Percentiles rank a stretch among this genome's conserved stretches.
Evolutionary conservation across 1,140 invertebrate species (phyloP).

Genomic region (Thrips palmi): DNA sequence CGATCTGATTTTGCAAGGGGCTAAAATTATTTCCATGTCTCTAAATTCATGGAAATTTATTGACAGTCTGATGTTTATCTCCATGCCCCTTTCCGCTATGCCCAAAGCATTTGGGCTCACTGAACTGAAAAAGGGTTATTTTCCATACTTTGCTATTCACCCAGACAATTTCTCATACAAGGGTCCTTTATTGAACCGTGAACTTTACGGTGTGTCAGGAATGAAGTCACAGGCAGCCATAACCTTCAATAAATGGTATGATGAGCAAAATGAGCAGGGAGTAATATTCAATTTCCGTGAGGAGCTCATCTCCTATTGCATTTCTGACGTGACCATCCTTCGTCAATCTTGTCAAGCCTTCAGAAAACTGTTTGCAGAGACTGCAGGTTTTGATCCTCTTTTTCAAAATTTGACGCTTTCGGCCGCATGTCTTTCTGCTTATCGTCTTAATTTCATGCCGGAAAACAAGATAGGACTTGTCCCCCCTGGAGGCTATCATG

Average conservation of each 20-base stretch:
- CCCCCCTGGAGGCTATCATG: too few relatives aligned
- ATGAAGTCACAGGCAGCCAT: constrained; percentile 8
- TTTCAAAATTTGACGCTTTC: too few relatives aligned
- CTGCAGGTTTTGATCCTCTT: too few relatives aligned
- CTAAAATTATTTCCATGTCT: too few relatives aligned
- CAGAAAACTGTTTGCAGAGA: constrained; percentile 10
- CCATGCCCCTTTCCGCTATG: background rate
- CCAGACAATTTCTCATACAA: constrained; percentile 13
- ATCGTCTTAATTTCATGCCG: too few relatives aligned
- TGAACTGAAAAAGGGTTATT: constrained; percentile 14
- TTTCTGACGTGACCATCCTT: constrained; percentile 16
- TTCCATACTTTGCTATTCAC: constrained; percentile 16
- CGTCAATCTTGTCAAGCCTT: constrained; percentile 20
- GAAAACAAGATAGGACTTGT: too few relatives aligned
- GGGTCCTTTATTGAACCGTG: constrained; percentile 12
- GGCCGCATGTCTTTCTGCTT: too few relatives aligned
- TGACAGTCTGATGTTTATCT: constrained; percentile 3
- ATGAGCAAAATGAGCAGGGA: constrained; percentile 10
- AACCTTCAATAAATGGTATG: constrained; percentile 14
- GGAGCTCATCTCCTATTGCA: constrained; percentile 14
- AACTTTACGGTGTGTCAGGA: constrained; percentile 12
- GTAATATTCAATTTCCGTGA: constrained; percentile 13
- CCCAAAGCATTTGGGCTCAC: constrained; percentile 13
- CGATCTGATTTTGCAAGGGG: too few relatives aligned
- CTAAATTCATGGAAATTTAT: too few relatives aligned